These are phyloP conservation scores for Dendrocincla fuliginosa DNA, from an alignment of 2,797 vertebrate species.

Conservation along the genomic window DNA sequence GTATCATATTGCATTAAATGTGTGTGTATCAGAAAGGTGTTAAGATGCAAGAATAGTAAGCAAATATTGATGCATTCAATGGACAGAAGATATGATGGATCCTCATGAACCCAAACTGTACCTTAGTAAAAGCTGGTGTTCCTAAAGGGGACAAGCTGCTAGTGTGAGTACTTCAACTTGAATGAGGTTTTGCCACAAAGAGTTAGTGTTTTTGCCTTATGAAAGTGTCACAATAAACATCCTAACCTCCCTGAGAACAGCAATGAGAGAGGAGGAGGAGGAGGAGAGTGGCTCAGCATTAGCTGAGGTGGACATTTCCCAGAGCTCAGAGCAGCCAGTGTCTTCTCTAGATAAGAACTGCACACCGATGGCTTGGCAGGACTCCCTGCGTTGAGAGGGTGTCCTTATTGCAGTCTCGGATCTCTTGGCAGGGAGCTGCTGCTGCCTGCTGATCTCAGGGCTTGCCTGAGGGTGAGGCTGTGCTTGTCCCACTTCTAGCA, in stretches of 20 bases:
- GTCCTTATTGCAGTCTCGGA: neutral
- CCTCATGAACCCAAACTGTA: neutral
- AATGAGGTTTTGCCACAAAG: neutral
- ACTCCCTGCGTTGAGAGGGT: neutral
- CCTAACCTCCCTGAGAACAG: neutral
- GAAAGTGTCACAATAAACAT: neutral
- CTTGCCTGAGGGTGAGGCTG: neutral
- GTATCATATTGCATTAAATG: neutral
- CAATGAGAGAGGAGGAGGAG: neutral
- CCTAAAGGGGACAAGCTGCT: neutral
- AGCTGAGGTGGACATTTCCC: neutral
- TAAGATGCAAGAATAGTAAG: neutral
- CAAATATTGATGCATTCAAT: neutral
- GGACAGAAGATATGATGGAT: neutral
- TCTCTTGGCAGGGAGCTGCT: neutral
- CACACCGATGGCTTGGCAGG: rapidly evolving
- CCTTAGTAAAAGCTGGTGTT: neutral
- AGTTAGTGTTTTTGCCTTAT: neutral
- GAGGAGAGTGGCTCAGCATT: neutral
- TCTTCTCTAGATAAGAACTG: neutral
- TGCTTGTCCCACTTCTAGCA: neutral
- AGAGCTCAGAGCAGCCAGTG: rapidly evolving
- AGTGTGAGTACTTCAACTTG: neutral
- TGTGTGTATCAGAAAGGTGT: neutral
- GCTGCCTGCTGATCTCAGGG: neutral